These are phyloP conservation scores for Esox masquinongy DNA, from an alignment of 2,797 vertebrate genomes.

Conservation along the genomic window DNA sequence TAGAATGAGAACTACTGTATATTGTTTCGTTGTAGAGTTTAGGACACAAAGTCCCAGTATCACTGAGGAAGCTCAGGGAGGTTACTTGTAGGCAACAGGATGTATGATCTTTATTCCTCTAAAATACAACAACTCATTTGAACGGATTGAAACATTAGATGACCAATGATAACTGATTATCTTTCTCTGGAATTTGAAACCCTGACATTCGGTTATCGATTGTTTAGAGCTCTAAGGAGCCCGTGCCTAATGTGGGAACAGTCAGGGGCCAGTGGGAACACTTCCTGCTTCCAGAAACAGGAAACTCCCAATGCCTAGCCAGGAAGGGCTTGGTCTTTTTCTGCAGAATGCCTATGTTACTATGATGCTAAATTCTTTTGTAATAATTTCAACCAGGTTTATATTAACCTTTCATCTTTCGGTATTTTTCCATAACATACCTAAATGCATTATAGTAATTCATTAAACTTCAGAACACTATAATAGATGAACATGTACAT, in stretches of 20 bases:
- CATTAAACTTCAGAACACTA: not conserved
- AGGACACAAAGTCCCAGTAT: not conserved
- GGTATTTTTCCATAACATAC: not conserved
- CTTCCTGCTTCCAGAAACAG: slow-evolving; percentile 63
- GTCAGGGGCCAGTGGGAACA: slow-evolving; percentile 36
- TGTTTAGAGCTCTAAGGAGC: slow-evolving; percentile 13
- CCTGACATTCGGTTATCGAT: not conserved
- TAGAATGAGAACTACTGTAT: not conserved
- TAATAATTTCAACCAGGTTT: too few relatives aligned
- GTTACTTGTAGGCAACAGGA: not conserved
- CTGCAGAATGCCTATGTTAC: slow-evolving; percentile 13
- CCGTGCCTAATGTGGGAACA: slow-evolving; percentile 39
- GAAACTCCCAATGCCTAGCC: slow-evolving; percentile 53
- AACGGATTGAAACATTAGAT: not conserved
- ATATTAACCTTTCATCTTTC: not conserved
- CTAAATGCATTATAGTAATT: not conserved
- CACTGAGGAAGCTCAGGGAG: not conserved
- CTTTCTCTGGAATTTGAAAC: not conserved
- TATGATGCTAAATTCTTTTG: not conserved
- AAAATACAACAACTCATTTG: not conserved
- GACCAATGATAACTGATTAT: not conserved
- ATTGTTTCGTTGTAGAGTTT: not conserved
- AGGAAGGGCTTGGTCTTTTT: slow-evolving; percentile 49
- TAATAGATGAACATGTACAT: not conserved
- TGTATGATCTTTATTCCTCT: not conserved